Conservation (phyloP, 2,113 vertebrate genomes). For the Hirundichthys speculiger region DNA sequence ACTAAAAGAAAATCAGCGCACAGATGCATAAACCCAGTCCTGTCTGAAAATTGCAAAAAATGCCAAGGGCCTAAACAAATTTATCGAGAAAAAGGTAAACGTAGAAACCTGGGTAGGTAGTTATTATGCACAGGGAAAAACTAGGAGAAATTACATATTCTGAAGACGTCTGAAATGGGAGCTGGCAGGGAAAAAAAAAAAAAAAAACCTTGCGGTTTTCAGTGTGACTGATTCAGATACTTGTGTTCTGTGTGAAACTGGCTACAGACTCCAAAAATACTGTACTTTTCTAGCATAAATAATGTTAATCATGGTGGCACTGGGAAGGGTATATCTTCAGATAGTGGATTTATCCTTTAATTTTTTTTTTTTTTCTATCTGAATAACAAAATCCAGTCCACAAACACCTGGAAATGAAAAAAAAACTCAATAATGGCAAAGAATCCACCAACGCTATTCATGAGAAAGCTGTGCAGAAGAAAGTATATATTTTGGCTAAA, state of each 20-base stretch:
- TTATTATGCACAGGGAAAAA: too few relatives aligned
- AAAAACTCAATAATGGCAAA: neutral
- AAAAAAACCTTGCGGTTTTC: too few relatives aligned
- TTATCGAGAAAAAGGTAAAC: too few relatives aligned
- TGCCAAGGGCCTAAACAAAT: too few relatives aligned
- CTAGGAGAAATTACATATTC: too few relatives aligned
- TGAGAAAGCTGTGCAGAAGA: neutral
- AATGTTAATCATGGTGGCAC: neutral
- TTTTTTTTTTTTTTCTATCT: too few relatives aligned
- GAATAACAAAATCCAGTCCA: neutral
- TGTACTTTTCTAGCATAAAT: neutral
- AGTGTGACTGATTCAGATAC: neutral
- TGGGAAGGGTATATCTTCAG: neutral
- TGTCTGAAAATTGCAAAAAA: too few relatives aligned
- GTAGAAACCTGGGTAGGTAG: too few relatives aligned
- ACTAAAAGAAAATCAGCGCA: too few relatives aligned
- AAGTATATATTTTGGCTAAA: constrained; percentile 15
- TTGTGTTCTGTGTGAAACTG: neutral
- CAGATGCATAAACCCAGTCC: too few relatives aligned
- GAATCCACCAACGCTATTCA: neutral
- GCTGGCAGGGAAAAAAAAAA: neutral
- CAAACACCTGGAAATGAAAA: neutral
- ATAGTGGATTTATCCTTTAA: too few relatives aligned
- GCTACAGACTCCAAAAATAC: neutral
- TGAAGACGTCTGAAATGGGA: neutral